phyloP scores from a whole-genome alignment of 1,140 invertebrate genomes.

The Brachionus rotundiformis region DNA sequence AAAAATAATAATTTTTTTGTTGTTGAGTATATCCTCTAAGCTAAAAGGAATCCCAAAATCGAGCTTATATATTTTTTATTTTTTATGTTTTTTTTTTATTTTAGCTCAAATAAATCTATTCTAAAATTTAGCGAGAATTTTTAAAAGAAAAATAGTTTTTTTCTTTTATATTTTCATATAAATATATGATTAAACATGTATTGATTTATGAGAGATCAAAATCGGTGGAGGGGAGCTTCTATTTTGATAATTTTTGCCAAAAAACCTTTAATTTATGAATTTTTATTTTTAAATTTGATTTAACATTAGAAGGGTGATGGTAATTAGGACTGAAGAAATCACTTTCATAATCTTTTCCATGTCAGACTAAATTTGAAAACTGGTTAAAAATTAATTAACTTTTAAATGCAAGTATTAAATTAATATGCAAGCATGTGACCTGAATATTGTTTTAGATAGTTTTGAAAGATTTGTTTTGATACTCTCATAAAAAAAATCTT shows the following conservation, averaged over 20 bases:
- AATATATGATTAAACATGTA: conserved; percentile 2
- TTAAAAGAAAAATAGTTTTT: not conserved
- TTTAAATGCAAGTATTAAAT: not conserved
- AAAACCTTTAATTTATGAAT: conserved; percentile 31
- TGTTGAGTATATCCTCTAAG: not conserved
- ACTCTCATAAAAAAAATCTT: not conserved
- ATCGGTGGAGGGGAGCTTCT: not conserved
- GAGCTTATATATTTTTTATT: not conserved
- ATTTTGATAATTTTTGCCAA: conserved; percentile 10
- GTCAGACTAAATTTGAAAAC: not conserved
- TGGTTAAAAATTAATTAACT: too few species aligned
- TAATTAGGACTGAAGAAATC: conserved; percentile 33
- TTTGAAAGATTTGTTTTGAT: not conserved
- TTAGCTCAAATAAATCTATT: not conserved
- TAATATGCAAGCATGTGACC: conserved; percentile 5
- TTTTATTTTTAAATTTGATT: not conserved
- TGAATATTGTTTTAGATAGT: not conserved
- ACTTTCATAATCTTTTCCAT: not conserved
- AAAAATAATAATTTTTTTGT: not conserved
- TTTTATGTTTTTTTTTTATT: not conserved
- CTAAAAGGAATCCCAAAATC: not conserved
- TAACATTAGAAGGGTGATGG: not conserved
- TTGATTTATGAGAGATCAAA: conserved; percentile 7
- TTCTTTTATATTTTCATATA: not conserved
- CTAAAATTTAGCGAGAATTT: not conserved